Conservation (phyloP, 2,797 vertebrate genomes). For the Mormyrus proboscirostris region DNA sequence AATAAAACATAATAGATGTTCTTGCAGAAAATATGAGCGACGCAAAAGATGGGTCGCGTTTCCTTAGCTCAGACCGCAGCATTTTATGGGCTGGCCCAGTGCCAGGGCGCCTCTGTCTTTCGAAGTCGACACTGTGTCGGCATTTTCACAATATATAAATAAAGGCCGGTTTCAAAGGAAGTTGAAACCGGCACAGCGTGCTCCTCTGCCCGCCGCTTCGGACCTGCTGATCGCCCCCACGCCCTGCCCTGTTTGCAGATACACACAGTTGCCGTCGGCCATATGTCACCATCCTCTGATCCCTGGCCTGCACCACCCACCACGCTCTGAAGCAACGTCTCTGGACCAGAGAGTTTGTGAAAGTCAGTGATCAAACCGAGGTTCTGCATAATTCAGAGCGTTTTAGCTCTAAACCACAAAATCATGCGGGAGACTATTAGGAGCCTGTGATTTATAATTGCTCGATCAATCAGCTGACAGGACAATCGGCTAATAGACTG, state of each 20-base stretch:
- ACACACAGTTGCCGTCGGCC: background rate
- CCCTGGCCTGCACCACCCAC: background rate
- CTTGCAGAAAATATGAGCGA: background rate
- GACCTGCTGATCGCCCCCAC: background rate
- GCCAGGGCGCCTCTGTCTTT: background rate
- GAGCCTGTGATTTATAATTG: background rate
- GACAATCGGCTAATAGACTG: background rate
- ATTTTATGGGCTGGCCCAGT: background rate
- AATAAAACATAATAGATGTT: background rate
- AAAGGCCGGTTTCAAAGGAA: background rate
- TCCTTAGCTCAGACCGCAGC: background rate
- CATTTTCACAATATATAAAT: background rate
- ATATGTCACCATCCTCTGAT: background rate
- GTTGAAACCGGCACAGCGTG: background rate
- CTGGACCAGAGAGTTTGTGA: background rate
- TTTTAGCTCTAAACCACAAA: background rate
- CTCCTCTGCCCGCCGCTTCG: background rate
- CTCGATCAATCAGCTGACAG: background rate
- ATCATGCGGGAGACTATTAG: background rate
- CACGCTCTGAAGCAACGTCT: background rate
- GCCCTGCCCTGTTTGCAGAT: background rate
- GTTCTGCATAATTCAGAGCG: background rate
- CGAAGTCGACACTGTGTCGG: background rate
- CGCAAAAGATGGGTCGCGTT: background rate
- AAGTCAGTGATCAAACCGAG: background rate